Evolutionary conservation across 1,140 invertebrate species (phyloP).

Genomic region (Pseudomyrmex gracilis): DNA sequence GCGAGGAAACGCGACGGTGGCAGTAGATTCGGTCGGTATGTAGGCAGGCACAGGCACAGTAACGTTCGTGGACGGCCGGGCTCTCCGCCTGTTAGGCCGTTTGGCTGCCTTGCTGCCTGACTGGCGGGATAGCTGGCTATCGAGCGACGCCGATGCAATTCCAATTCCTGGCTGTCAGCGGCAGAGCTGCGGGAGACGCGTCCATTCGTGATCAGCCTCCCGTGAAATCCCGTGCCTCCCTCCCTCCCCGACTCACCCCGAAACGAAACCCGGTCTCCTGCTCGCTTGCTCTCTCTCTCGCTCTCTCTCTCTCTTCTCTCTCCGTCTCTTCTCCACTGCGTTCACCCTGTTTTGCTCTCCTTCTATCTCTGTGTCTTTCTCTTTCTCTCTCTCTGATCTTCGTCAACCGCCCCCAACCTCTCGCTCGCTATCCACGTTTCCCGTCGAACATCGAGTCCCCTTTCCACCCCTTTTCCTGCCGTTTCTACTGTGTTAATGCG

Average conservation of each 20-base stretch:
- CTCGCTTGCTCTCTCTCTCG: constrained; percentile 60
- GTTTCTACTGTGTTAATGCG: constrained; percentile 73
- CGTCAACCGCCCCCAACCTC: constrained; percentile 71
- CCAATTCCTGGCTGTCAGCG: constrained; percentile 86
- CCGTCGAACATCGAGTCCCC: constrained; percentile 68
- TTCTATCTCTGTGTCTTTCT: constrained; percentile 61
- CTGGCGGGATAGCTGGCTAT: constrained; percentile 82
- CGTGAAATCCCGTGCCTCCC: constrained; percentile 84
- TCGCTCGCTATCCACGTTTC: constrained; percentile 67
- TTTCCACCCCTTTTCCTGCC: constrained; percentile 50
- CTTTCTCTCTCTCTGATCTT: constrained; percentile 66
- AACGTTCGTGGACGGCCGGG: constrained; percentile 57
- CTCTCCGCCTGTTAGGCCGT: constrained; percentile 72
- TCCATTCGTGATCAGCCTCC: constrained; percentile 85
- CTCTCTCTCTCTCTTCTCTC: constrained; percentile 9
- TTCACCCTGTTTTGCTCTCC: constrained; percentile 27
- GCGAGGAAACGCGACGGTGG: constrained; percentile 48
- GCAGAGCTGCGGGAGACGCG: constrained; percentile 85
- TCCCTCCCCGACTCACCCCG: constrained; percentile 73
- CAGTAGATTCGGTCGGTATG: constrained; percentile 66
- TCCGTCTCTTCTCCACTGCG: not conserved
- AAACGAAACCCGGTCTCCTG: constrained; percentile 76
- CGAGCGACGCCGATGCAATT: constrained; percentile 86
- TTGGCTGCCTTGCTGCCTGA: constrained; percentile 77
- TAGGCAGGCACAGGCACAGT: constrained; percentile 60